Evolutionary conservation across 2,797 vertebrate genomes (phyloP).

Genomic region (Poeciliopsis gracilis): DNA sequence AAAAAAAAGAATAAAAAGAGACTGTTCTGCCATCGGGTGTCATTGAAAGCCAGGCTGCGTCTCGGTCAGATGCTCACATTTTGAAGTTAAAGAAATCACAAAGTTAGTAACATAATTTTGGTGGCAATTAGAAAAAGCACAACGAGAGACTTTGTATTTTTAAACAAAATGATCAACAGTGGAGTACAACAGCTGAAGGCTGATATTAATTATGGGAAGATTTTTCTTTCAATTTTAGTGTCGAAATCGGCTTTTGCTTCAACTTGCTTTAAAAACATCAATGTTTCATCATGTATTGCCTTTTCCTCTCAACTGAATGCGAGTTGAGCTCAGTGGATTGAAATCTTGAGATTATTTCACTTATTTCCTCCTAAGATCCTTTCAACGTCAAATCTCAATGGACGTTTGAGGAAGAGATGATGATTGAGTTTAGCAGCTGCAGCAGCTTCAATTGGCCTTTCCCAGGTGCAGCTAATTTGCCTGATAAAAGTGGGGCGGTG

Average conservation of each 20-base stretch:
- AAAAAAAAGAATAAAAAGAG: neutral
- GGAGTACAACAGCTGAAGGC: neutral
- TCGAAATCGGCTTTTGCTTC: neutral
- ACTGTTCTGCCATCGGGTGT: neutral
- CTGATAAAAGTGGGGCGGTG: constrained; percentile 30
- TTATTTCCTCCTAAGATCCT: neutral
- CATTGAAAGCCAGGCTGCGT: neutral
- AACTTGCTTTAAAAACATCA: neutral
- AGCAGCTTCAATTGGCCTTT: constrained; percentile 10
- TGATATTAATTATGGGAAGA: neutral
- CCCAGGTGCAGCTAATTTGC: constrained; percentile 44
- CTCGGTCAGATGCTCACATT: neutral
- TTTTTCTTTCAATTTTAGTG: neutral
- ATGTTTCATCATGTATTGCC: neutral
- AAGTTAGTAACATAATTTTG: neutral
- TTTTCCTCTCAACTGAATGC: neutral
- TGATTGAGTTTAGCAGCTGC: constrained; percentile 13
- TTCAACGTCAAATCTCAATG: constrained; percentile 3
- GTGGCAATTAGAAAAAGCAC: neutral
- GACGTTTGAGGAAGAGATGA: neutral
- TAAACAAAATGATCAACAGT: neutral
- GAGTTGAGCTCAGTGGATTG: neutral
- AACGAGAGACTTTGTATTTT: neutral
- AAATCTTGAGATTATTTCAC: neutral
- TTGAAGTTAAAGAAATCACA: neutral